Evolutionary conservation across 1,140 invertebrate species (phyloP).

Genomic region (Lethrus apterus): DNA sequence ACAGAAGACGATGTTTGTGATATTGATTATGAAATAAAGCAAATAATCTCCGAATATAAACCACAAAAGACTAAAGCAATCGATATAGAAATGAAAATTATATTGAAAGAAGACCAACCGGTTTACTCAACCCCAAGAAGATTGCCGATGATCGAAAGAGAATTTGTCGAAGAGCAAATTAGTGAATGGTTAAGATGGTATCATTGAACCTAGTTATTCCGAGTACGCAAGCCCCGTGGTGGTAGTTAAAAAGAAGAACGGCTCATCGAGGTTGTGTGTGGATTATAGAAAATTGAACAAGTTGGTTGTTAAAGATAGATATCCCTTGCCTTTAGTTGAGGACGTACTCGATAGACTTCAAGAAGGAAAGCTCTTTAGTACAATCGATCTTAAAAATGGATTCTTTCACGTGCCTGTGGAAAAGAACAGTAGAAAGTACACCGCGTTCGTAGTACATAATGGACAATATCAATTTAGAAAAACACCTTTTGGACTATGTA

Average conservation of each 20-base stretch:
- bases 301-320: conserved; percentile 23
- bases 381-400: conserved; percentile 18
- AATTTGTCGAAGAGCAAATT: no score
- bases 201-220: conserved; percentile 27
- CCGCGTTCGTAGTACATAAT: conserved; percentile 6
- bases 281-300: conserved; percentile 28
- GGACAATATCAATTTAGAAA: conserved; percentile 12
- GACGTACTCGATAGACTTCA: conserved; percentile 22
- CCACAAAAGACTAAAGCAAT: conserved; percentile 15
- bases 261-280: conserved; percentile 16
- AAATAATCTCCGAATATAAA: no score
- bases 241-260: conserved; percentile 24
- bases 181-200: conserved; percentile 32
- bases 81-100: conserved; percentile 20
- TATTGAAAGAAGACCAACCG: conserved; percentile 23
- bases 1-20: no score
- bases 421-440: conserved; percentile 12
- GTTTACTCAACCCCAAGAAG: conserved; percentile 33
- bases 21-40: no score
- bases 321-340: conserved; percentile 24
- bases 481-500: conserved; percentile 10
- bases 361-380: conserved; percentile 17
- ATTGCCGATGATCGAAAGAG: conserved; percentile 26
- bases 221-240: conserved; percentile 42
- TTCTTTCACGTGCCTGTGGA: conserved; percentile 20